phyloP scores from a whole-genome alignment of 1,140 invertebrate genomes.

The Drosophila triauraria region DNA sequence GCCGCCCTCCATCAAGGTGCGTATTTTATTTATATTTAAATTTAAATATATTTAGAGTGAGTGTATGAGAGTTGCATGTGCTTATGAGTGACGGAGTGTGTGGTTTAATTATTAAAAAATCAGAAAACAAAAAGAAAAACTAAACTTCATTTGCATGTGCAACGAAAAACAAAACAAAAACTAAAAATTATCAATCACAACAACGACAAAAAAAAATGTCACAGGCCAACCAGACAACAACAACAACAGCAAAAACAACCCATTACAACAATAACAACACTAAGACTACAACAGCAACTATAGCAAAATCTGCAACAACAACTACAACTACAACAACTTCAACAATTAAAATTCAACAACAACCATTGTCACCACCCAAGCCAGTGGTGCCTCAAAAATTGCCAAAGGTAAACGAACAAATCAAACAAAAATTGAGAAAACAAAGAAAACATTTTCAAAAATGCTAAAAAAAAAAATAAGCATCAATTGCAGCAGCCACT shows the following conservation, averaged over 20 bases:
- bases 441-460: slow-evolving; percentile 15
- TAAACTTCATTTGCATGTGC: slow-evolving; percentile 72
- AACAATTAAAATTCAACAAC: slow-evolving; percentile 82
- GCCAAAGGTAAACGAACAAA: slow-evolving; percentile 76
- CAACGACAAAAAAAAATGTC: slow-evolving; percentile 54
- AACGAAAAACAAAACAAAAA: slow-evolving; percentile 36
- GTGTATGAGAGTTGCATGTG: slow-evolving; percentile 18
- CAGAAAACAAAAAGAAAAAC: slow-evolving; percentile 22
- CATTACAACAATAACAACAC: slow-evolving; percentile 66
- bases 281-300: slow-evolving; percentile 55
- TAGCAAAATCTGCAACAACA: slow-evolving; percentile 51
- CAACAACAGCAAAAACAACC: slow-evolving; percentile 62
- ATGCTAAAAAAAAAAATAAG: slow-evolving; percentile 12
- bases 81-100: slow-evolving; percentile 12
- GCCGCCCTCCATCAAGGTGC: slow-evolving; percentile 93
- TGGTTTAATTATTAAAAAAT: slow-evolving; percentile 4
- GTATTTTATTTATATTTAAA: slow-evolving; percentile 19
- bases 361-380: slow-evolving; percentile 85
- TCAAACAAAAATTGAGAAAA: slow-evolving; percentile 39
- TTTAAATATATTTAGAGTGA: neutral
- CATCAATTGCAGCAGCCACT: slow-evolving; percentile 38
- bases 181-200: slow-evolving; percentile 47
- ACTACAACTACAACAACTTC: slow-evolving; percentile 58
- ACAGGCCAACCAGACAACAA: slow-evolving; percentile 58
- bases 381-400: slow-evolving; percentile 82